Conservation (phyloP, 1,140 invertebrate species). For the Macrostomum lignano region DNA sequence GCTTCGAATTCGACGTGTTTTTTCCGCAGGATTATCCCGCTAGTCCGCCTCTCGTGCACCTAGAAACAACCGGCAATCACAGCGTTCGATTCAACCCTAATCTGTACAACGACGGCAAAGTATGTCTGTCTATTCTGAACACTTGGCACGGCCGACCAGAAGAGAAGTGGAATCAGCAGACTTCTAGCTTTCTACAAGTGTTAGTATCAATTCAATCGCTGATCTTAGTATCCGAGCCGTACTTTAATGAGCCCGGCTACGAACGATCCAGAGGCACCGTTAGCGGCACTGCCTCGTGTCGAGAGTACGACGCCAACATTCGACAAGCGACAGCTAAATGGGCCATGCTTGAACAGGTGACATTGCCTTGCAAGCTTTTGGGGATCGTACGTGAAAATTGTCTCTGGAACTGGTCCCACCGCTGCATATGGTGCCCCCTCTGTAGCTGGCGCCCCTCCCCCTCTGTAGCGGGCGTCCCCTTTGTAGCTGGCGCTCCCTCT, state of each 20-base stretch:
- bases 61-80: constrained; percentile 70
- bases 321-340: constrained; percentile 72
- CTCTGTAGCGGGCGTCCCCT: no score
- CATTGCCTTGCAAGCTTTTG: no score
- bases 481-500: no score
- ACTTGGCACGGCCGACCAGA: constrained; percentile 93
- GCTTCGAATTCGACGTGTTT: constrained; percentile 32
- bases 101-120: constrained; percentile 82
- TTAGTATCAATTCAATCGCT: constrained; percentile 79
- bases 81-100: constrained; percentile 84
- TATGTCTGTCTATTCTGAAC: constrained; percentile 72
- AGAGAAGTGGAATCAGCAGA: constrained; percentile 89
- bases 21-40: constrained; percentile 30
- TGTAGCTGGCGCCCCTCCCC: no score
- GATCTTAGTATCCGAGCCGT: constrained; percentile 75
- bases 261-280: constrained; percentile 62
- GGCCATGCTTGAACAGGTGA: constrained; percentile 82
- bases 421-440: no score
- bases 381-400: no score
- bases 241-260: constrained; percentile 91
- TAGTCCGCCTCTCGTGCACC: constrained; percentile 42
- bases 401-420: no score
- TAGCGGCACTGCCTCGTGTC: constrained; percentile 46
- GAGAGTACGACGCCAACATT: constrained; percentile 80
- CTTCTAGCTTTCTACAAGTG: constrained; percentile 70